Percentiles rank a stretch among this genome's conserved stretches.
Evolutionary conservation across 1,140 invertebrate species (phyloP).

Genomic region (Aporrectodea caliginosa): DNA sequence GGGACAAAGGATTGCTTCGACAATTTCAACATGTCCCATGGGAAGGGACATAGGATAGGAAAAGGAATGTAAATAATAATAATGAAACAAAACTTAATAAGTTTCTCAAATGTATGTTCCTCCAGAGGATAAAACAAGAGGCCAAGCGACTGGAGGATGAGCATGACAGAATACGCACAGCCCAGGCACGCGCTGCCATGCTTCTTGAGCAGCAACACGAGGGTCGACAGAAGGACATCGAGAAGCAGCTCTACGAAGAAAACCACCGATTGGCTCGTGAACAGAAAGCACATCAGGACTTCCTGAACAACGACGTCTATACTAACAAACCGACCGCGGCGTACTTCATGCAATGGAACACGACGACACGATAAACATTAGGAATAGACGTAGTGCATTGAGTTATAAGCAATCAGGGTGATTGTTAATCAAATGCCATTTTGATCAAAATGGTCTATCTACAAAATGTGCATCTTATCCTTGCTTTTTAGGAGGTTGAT

Average conservation of each 20-base stretch:
- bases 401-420: too few relatives aligned
- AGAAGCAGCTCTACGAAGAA: conserved; percentile 62
- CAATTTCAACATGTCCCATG: too few relatives aligned
- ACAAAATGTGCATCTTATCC: too few relatives aligned
- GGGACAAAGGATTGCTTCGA: too few relatives aligned
- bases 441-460: too few relatives aligned
- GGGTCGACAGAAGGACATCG: conserved; percentile 55
- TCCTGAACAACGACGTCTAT: conserved; percentile 65
- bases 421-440: too few relatives aligned
- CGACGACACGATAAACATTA: conserved; percentile 63
- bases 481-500: too few relatives aligned
- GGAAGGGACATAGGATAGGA: too few relatives aligned
- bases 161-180: conserved; percentile 60
- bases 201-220: conserved; percentile 59
- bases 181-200: conserved; percentile 56
- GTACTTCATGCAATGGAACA: conserved; percentile 76
- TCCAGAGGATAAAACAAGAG: conserved; percentile 47
- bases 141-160: conserved; percentile 58
- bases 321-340: conserved; percentile 65
- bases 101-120: not conserved
- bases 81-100: too few relatives aligned
- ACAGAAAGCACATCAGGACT: conserved; percentile 64
- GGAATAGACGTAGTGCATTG: too few relatives aligned
- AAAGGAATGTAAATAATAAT: too few relatives aligned
- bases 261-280: conserved; percentile 65